Evolutionary conservation across 2,113 vertebrate genomes (phyloP), one percentile per base, ranked within the genome.

Genomic region (Piliocolobus tephrosceles): DNA sequence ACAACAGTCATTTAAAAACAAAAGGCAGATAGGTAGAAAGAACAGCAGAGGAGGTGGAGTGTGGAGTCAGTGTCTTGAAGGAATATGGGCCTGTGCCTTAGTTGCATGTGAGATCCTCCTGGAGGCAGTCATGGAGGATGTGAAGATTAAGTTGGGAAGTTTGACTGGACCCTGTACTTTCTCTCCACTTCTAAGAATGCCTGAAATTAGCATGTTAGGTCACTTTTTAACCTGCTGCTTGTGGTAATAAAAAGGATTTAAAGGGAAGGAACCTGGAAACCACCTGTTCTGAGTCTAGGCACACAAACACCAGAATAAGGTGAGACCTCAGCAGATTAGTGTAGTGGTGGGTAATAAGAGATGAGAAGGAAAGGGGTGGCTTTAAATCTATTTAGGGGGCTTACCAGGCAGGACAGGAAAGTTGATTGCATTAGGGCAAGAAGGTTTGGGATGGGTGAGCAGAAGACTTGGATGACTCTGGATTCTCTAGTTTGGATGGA

Each of bases 41-140:
- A 43, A 22, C 6, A 38, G 45, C 23, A 2, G 43, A 13, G 35
- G 79, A 8, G 27, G 12, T 11, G 27, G 50, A 47, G 57, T 57
- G 43, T 23, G 61, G 38, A 3, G 17, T 30, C 27, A n/a, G 25
- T 35, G 30, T 52, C 72, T 75, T 17, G 22, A 55, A 47, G 43
- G 12, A 30, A 1, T 11, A 3, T 27, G 68, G 25, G 23, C n/a
- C 14, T 64, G 25, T 0, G 3, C n/a, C 27, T n/a, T 27, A 3
- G 10, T 30, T 64, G 27, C n/a, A 8, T 4, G 50, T 47, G 64
- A 82, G 22, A 5, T 35, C 11, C 9, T n/a, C 6, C 45, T 58
- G 45, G 76, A 40, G 23, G 12, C n/a, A 9, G 23, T 52, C n/a
- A 2, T 8, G 3, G 91, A 79, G 88, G 55, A 12, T 79, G 20